phyloP scores from a whole-genome alignment of 2,888 invertebrate genomes.

The Encarsia formosa region DNA sequence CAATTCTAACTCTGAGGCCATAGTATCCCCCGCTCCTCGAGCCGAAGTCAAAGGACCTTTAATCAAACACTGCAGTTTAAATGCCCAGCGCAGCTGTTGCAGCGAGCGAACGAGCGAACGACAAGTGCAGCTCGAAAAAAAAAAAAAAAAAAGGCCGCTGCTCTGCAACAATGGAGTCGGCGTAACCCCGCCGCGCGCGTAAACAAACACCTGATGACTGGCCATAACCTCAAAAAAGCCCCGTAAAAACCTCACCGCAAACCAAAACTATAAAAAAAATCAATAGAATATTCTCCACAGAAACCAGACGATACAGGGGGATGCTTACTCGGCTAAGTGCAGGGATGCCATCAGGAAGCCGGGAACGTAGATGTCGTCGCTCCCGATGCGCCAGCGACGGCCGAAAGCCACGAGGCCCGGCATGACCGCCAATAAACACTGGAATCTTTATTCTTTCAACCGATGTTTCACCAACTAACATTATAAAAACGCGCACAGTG shows the following conservation, averaged over 20 bases:
- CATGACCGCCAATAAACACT: conserved; percentile 58
- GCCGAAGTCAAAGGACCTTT: no score
- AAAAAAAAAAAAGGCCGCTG: conserved; percentile 7
- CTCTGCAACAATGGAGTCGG: neutral
- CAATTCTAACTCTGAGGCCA: no score
- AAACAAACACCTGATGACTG: neutral
- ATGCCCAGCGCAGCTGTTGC: no score
- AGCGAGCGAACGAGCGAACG: neutral
- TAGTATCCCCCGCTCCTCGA: no score
- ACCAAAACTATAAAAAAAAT: no score
- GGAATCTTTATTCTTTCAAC: no score
- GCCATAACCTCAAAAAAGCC: conserved; percentile 5
- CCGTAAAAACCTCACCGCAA: no score
- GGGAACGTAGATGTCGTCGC: conserved; percentile 81
- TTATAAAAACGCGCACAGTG: no score
- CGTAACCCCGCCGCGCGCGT: neutral
- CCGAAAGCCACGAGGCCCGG: conserved; percentile 79
- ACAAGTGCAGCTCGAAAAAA: neutral
- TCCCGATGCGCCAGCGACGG: conserved; percentile 78
- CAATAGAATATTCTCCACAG: no score
- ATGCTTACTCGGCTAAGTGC: conserved; percentile 70
- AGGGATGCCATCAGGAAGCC: conserved; percentile 66
- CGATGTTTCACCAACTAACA: no score
- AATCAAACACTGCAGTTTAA: no score
- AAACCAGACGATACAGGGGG: no score